A percentile compares a stretch with the other conserved stretches of the same genome.
Conservation (phyloP, 2,797 vertebrate genomes). For the Momotus momota region DNA sequence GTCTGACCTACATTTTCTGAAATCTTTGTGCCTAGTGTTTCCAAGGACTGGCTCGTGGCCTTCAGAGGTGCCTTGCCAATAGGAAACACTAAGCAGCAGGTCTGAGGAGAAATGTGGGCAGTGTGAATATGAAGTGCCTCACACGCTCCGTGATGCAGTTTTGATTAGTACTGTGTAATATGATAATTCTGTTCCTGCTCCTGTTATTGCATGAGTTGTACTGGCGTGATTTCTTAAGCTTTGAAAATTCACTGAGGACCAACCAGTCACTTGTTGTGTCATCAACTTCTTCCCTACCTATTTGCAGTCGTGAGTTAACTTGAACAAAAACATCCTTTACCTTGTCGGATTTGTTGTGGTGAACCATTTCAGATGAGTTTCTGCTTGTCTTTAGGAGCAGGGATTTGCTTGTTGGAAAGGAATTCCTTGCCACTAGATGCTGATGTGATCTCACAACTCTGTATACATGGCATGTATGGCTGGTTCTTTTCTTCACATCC, state of each 20-base stretch:
- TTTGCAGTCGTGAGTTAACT: not conserved
- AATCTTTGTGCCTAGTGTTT: constrained; percentile 18
- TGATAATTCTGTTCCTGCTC: not conserved
- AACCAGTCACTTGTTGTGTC: not conserved
- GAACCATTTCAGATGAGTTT: not conserved
- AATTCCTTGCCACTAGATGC: not conserved
- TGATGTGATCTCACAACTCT: not conserved
- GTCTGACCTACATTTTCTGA: constrained; percentile 10
- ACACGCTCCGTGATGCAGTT: not conserved
- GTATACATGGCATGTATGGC: too few relatives aligned
- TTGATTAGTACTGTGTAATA: not conserved
- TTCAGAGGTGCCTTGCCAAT: not conserved
- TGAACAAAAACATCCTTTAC: not conserved
- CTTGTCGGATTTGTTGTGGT: not conserved
- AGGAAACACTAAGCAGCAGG: not conserved
- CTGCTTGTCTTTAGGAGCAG: not conserved
- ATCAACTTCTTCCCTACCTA: not conserved
- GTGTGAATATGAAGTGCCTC: not conserved
- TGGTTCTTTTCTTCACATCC: not conserved
- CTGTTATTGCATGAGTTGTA: not conserved
- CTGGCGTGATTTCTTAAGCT: not conserved
- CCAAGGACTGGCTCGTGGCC: not conserved
- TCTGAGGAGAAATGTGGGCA: not conserved
- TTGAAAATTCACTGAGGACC: not conserved
- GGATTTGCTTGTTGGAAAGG: constrained; percentile 3